Percentiles rank a stretch among this genome's conserved stretches.
Evolutionary conservation across 1,140 invertebrate genomes (phyloP).

Genomic region (Trachymyrmex septentrionalis): DNA sequence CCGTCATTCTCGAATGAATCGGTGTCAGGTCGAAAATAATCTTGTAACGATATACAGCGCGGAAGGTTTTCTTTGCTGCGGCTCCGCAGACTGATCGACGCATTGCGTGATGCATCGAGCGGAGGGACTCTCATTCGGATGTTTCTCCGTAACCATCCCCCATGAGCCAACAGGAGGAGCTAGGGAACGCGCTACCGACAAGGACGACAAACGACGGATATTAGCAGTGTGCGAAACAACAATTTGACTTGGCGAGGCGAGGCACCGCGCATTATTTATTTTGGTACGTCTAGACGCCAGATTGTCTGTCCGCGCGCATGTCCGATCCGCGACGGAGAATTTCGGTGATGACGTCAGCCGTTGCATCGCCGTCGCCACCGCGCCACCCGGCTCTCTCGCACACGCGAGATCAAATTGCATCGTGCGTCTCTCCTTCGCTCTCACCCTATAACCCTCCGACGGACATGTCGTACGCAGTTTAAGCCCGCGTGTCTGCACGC

Average conservation of each 20-base stretch:
- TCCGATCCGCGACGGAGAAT: conserved; percentile 80
- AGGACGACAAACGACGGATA: conserved; percentile 68
- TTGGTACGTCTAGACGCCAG: conserved; percentile 86
- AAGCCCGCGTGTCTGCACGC: conserved; percentile 67
- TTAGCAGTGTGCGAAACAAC: conserved; percentile 79
- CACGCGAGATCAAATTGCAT: conserved; percentile 71
- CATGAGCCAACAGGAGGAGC: not conserved
- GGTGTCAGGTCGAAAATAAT: not conserved
- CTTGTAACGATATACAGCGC: too few relatives aligned
- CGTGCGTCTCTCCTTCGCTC: conserved; percentile 58
- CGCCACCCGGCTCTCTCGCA: conserved; percentile 27
- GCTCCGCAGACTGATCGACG: conserved; percentile 6
- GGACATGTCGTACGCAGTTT: conserved; percentile 60
- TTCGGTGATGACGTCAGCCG: conserved; percentile 82
- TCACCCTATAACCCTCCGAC: conserved; percentile 44
- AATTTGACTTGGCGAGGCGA: conserved; percentile 80
- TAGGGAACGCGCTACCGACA: conserved; percentile 44
- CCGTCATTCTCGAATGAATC: conserved; percentile 5
- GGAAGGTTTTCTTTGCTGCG: not conserved
- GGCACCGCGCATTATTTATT: conserved; percentile 83
- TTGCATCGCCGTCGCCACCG: conserved; percentile 67
- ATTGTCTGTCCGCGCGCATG: conserved; percentile 84
- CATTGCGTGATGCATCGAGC: conserved; percentile 15
- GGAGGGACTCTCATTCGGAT: not conserved
- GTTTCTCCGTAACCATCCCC: conserved; percentile 41